phyloP scores from a whole-genome alignment of 2,797 vertebrate genomes.

The Muscicapa striata region DNA sequence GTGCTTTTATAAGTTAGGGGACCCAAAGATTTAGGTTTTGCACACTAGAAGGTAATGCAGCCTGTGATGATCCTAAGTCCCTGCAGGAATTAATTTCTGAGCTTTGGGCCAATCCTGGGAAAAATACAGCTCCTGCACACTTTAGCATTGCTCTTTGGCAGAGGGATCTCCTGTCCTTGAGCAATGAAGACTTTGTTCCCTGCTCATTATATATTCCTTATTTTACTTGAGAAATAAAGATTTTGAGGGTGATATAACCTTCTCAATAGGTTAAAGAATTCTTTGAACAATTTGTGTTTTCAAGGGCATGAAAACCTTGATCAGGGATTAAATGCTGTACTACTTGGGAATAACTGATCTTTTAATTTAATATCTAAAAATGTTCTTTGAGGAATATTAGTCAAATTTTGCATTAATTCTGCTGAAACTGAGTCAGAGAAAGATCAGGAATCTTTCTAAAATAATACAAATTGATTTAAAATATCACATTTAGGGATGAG shows the following conservation, averaged over 20 bases:
- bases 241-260: neutral
- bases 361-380: neutral
- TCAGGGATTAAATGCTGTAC: neutral
- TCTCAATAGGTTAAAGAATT: neutral
- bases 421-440: neutral
- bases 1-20: neutral
- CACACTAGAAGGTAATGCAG: neutral
- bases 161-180: neutral
- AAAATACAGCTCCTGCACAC: neutral
- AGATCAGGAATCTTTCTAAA: neutral
- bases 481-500: neutral
- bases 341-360: neutral
- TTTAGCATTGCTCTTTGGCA: neutral
- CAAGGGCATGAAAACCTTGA: neutral
- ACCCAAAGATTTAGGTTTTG: neutral
- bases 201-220: neutral
- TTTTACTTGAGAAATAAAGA: neutral
- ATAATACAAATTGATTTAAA: neutral
- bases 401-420: neutral
- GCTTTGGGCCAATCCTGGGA: neutral
- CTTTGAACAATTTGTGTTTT: neutral
- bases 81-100: neutral
- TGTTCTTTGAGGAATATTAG: neutral
- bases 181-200: neutral
- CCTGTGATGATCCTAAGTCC: neutral